Evolutionary conservation across 2,797 vertebrate genomes (phyloP), one percentile per base, ranked within the genome.

Genomic region (Hirundo rustica): DNA sequence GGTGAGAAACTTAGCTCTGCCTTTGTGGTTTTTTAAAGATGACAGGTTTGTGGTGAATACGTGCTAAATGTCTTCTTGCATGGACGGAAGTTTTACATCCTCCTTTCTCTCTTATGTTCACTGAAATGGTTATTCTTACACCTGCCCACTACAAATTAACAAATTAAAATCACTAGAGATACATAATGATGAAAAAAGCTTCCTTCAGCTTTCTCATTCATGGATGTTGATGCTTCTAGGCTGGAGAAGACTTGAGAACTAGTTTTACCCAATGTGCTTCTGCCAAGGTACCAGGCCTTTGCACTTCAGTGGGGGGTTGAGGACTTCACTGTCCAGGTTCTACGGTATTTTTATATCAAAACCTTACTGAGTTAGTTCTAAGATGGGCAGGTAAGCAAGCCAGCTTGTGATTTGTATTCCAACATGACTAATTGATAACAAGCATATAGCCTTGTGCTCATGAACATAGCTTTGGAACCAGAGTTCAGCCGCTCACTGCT

Each of bases 1-100:
- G 97, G 96, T 97, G 65, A 97, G 95, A 94, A 67, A 80, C 51
- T 34, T 29, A 68, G 15, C n/a, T 88, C 21, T 75, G 64, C 7
- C 17, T 80, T 30, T 71, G 65, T 64, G 77, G 17, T 5, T 50
- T 64, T 54, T 81, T 77, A 29, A 64, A 85, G 45, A 36, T 4
- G 1, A 83, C 22, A 65, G 3, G 15, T 77, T 66, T 92, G 74
- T 27, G 40, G 34, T 61, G 17, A 93, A 82, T 13, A 30, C 15
- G 1, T 75, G 58, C 26, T 36, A 32, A 4, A 5, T 15, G 23
- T 74, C 36, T 26, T 44, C 44, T 45, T 11, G 2, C 29, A 13
- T 2, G 15, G 30, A 54, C 29, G 50, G 23, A 76, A 36, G 14
- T 40, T 89, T 30, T 47, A n/a, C 29, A 44, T 38, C 22, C 36